Percentiles rank a stretch among this genome's conserved stretches.
Evolutionary conservation across 1,140 invertebrate genomes (phyloP).

Genomic region (Drosophila ananassae): DNA sequence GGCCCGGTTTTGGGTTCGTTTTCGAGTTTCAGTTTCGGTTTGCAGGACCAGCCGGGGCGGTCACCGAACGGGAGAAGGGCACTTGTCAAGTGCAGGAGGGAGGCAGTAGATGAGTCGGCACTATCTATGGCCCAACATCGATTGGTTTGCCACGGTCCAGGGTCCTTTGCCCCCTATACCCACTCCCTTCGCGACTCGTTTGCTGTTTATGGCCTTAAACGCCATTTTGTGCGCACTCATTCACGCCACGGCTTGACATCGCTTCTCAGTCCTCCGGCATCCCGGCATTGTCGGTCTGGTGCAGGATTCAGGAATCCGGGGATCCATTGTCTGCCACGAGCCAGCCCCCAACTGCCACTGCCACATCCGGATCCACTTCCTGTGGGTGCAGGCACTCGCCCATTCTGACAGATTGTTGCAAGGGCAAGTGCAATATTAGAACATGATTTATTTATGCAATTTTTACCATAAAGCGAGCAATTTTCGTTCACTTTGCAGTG

Average conservation of each 20-base stretch:
- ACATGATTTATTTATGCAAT: slow-evolving; percentile 84
- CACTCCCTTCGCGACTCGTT: slow-evolving; percentile 19
- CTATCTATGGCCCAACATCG: slow-evolving; percentile 72
- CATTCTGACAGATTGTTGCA: slow-evolving; percentile 77
- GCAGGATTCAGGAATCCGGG: slow-evolving; percentile 11
- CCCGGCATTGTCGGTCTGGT: slow-evolving; percentile 41
- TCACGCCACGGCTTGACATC: slow-evolving; percentile 64
- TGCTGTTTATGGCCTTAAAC: slow-evolving; percentile 77
- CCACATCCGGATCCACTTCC: slow-evolving; percentile 19
- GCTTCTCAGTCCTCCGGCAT: slow-evolving; percentile 6
- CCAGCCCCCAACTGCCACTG: slow-evolving; percentile 8
- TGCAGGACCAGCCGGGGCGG: slow-evolving; percentile 14
- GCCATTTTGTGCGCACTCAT: slow-evolving; percentile 79
- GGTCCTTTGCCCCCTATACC: slow-evolving; percentile 16
- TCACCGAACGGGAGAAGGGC: slow-evolving; percentile 22
- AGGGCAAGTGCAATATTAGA: slow-evolving; percentile 83
- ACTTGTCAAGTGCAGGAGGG: slow-evolving; percentile 66
- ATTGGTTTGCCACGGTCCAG: slow-evolving; percentile 64
- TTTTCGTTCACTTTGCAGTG: slow-evolving; percentile 28
- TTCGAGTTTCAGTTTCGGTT: slow-evolving; percentile 19
- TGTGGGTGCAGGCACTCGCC: slow-evolving; percentile 33
- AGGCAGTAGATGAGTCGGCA: slow-evolving; percentile 54
- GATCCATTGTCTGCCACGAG: slow-evolving; percentile 41
- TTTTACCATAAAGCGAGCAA: slow-evolving; percentile 66
- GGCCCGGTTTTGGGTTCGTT: slow-evolving; percentile 18